Evolutionary conservation across 1,140 invertebrate genomes (phyloP).

Genomic region (Macrosteles quadrilineatus): DNA sequence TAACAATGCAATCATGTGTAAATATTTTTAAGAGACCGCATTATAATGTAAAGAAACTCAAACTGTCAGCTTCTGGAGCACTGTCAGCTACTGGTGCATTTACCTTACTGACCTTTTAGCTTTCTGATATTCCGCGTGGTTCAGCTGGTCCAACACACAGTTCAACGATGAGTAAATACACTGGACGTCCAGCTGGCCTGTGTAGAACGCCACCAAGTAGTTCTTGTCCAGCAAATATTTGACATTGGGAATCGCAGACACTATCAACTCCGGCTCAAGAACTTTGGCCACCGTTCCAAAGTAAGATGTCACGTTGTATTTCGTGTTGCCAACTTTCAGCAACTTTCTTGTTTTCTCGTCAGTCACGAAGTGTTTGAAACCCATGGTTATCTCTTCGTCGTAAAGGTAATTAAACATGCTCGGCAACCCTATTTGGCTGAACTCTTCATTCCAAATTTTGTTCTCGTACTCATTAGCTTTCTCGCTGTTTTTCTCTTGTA

Average conservation of each 20-base stretch:
- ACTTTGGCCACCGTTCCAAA: neutral
- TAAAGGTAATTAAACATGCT: neutral
- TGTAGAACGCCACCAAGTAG: slow-evolving; percentile 64
- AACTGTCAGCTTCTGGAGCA: too few relatives aligned
- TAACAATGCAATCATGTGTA: too few relatives aligned
- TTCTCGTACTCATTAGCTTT: neutral
- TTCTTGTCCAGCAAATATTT: slow-evolving; percentile 95
- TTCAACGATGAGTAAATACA: neutral
- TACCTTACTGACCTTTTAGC: too few relatives aligned
- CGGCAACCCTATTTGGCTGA: neutral
- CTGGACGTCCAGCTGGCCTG: neutral
- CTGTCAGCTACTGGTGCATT: too few relatives aligned
- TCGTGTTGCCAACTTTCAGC: neutral
- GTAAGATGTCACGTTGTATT: neutral
- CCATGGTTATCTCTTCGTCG: neutral
- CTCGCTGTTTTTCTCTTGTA: neutral
- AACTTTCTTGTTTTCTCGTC: neutral
- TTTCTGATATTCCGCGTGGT: too few relatives aligned
- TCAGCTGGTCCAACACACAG: neutral
- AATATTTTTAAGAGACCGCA: too few relatives aligned
- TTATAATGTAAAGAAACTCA: too few relatives aligned
- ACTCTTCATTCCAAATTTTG: neutral
- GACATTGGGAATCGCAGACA: slow-evolving; percentile 75
- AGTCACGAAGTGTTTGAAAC: neutral
- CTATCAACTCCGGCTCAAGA: neutral